phyloP scores from a whole-genome alignment of 2,113 vertebrate species.

The Fregetta grallaria region DNA sequence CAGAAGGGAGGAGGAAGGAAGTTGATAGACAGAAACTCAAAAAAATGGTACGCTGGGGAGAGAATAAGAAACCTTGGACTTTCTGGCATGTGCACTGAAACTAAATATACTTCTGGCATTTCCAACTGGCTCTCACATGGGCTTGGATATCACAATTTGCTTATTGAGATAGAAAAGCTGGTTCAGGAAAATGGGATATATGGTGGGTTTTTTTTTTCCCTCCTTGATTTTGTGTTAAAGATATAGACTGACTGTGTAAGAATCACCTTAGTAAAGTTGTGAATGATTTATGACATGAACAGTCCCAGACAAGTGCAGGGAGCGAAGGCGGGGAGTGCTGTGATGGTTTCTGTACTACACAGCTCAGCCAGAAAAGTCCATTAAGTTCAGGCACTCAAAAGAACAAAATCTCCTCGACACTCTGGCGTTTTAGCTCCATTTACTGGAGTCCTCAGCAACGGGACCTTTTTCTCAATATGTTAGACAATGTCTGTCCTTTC shows the following conservation, averaged over 20 bases:
- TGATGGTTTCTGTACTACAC: constrained; percentile 19
- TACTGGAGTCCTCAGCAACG: background rate
- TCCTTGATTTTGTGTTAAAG: background rate
- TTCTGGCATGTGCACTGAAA: background rate
- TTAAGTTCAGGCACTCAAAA: constrained; percentile 2
- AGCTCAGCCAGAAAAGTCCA: constrained; percentile 35
- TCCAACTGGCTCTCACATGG: background rate
- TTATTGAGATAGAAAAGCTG: constrained; percentile 15
- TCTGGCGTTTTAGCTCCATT: background rate
- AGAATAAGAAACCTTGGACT: background rate
- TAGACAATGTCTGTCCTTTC: background rate
- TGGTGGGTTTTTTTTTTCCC: no score
- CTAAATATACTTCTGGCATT: background rate
- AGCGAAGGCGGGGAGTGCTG: background rate
- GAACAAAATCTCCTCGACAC: background rate
- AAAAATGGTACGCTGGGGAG: background rate
- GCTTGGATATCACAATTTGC: background rate
- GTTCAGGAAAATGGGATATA: background rate
- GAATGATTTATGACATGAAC: constrained; percentile 29
- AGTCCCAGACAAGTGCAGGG: background rate
- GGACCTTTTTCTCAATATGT: background rate
- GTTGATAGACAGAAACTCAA: background rate
- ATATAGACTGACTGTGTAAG: background rate
- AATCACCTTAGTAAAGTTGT: background rate
- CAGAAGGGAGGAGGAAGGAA: background rate